Percentiles rank a stretch among this genome's conserved stretches.
phyloP scores from a whole-genome alignment of 2,888 invertebrate species.

The Podabrus alpinus region DNA sequence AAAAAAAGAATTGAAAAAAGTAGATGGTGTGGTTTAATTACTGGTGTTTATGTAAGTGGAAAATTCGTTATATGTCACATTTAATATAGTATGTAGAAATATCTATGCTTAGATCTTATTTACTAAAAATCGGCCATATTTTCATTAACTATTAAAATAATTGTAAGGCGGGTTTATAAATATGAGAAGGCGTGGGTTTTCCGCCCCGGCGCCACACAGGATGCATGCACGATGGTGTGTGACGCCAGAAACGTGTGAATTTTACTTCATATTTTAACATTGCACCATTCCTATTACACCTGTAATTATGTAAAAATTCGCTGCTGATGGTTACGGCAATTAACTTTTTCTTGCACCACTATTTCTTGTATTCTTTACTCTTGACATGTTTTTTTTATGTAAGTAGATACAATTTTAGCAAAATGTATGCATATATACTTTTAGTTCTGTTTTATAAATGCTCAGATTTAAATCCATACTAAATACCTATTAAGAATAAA shows the following conservation, averaged over 20 bases:
- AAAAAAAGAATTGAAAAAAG: background rate
- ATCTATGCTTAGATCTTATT: slow-evolving; percentile 12
- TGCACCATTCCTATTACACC: slow-evolving; percentile 18
- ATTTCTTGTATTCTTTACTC: background rate
- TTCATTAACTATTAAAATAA: slow-evolving; percentile 30
- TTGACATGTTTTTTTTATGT: background rate
- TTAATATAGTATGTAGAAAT: slow-evolving; percentile 16
- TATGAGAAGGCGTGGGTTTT: slow-evolving; percentile 36
- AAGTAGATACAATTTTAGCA: background rate
- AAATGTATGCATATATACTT: background rate
- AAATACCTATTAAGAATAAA: too few relatives aligned
- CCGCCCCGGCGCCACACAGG: slow-evolving; percentile 43
- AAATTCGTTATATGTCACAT: slow-evolving; percentile 3
- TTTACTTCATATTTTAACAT: slow-evolving; percentile 1
- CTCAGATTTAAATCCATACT: background rate
- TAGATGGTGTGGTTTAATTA: background rate
- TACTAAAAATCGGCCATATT: slow-evolving; percentile 27
- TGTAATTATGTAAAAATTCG: background rate
- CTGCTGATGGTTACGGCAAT: slow-evolving; percentile 2
- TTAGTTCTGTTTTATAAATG: background rate
- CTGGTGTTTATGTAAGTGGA: background rate
- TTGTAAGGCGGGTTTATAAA: slow-evolving; percentile 25
- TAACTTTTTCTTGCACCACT: background rate
- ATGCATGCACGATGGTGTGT: slow-evolving; percentile 44
- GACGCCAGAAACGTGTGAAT: slow-evolving; percentile 36